phyloP scores from a whole-genome alignment of 2,113 vertebrate genomes.

The Columba livia region DNA sequence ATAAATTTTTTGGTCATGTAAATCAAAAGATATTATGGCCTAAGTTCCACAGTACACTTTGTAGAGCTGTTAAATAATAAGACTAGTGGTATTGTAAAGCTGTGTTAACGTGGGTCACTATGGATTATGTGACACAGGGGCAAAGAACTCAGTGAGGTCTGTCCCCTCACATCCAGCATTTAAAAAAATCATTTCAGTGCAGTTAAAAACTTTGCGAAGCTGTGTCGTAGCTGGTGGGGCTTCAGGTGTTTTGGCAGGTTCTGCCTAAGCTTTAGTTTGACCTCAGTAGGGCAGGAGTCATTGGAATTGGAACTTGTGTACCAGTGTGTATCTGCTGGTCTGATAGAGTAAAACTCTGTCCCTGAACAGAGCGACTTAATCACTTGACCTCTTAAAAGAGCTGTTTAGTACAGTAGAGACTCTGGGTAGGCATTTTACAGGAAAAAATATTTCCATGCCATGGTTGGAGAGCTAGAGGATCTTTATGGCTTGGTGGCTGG shows the following conservation, averaged over 20 bases:
- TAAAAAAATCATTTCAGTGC: background rate
- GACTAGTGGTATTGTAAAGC: background rate
- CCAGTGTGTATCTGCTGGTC: background rate
- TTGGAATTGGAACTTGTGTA: background rate
- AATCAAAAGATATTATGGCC: background rate
- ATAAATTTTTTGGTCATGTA: background rate
- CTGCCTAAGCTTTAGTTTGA: background rate
- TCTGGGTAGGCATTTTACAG: background rate
- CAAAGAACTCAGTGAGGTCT: background rate
- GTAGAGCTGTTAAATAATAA: background rate
- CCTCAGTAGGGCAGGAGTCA: background rate
- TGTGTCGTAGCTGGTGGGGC: background rate
- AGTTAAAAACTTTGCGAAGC: background rate
- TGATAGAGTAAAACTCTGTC: background rate
- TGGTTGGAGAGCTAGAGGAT: background rate
- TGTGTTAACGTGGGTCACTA: background rate
- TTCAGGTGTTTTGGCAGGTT: background rate
- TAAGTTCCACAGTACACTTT: background rate
- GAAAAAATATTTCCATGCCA: background rate
- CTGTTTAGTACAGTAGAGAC: background rate
- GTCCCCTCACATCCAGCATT: background rate
- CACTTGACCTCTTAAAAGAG: background rate
- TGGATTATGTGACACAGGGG: fast-evolving
- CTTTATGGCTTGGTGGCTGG: background rate
- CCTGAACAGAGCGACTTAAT: background rate